Conservation (phyloP, 2,888 invertebrate genomes). For the Graphium colonna region DNA sequence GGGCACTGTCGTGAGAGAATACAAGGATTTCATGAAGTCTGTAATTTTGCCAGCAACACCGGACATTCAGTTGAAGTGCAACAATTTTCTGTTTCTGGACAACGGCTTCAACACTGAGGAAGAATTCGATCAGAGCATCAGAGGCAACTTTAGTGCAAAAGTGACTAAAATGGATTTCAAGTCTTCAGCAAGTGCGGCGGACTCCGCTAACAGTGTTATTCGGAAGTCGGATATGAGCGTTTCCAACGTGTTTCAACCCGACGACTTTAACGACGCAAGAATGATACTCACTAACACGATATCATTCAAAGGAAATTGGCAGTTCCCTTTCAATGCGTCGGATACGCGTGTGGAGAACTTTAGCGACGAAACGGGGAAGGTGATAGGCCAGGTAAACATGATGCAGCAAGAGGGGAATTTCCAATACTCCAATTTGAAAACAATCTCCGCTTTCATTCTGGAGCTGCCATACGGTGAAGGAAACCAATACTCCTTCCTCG, state of each 20-base stretch:
- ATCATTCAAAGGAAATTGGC: too few relatives aligned
- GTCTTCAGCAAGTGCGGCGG: conserved; percentile 44
- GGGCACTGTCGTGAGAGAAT: conserved; percentile 41
- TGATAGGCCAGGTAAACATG: too few relatives aligned
- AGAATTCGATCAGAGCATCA: conserved; percentile 38
- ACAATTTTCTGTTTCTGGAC: conserved; percentile 58
- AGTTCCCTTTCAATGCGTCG: too few relatives aligned
- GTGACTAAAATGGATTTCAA: conserved; percentile 51
- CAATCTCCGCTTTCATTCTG: too few relatives aligned
- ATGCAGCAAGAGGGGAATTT: too few relatives aligned
- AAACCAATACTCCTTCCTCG: conserved; percentile 81
- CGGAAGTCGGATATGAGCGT: conserved; percentile 51
- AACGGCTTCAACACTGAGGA: conserved; percentile 41
- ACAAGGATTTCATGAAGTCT: conserved; percentile 39
- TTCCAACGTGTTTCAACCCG: conserved; percentile 56
- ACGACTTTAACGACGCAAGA: conserved; percentile 74
- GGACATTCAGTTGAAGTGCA: conserved; percentile 51
- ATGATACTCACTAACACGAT: conserved; percentile 84
- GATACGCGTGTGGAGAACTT: too few relatives aligned
- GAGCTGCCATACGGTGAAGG: too few relatives aligned
- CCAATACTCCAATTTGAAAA: too few relatives aligned
- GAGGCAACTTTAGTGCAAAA: conserved; percentile 52
- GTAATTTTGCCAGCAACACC: conserved; percentile 41
- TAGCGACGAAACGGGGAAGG: too few relatives aligned
- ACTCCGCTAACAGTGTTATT: conserved; percentile 52